phyloP scores from a whole-genome alignment of 2,797 vertebrate genomes.

The Danio albolineatus region DNA sequence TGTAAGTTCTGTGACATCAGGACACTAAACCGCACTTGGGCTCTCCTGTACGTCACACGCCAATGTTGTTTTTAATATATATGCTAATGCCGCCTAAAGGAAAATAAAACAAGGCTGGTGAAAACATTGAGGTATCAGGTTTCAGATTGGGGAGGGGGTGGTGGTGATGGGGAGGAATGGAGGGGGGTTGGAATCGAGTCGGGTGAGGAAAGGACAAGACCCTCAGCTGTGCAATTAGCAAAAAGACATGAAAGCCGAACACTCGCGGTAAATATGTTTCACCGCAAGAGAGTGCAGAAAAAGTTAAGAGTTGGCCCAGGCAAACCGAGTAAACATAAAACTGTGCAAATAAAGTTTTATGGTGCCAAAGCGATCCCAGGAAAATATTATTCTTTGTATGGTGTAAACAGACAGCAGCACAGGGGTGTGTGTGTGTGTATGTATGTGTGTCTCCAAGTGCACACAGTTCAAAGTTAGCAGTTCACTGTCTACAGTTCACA shows the following conservation, averaged over 20 bases:
- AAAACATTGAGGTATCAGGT: conserved; percentile 53
- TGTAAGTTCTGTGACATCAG: conserved; percentile 15
- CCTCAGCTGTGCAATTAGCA: conserved; percentile 68
- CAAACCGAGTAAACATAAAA: conserved; percentile 64
- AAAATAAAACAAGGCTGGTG: conserved; percentile 58
- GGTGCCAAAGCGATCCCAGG: conserved; percentile 63
- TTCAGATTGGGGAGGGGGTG: conserved; percentile 44
- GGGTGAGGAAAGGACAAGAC: conserved; percentile 60
- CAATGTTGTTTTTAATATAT: conserved; percentile 72
- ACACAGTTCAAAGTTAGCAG: conserved; percentile 46
- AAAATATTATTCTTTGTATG: conserved; percentile 72
- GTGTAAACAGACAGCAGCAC: conserved; percentile 63
- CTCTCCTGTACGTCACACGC: conserved; percentile 38
- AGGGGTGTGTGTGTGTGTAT: conserved; percentile 27
- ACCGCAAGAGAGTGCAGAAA: conserved; percentile 47
- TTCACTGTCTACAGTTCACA: neutral
- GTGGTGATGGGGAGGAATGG: neutral
- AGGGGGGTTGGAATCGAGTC: neutral
- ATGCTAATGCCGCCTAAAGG: conserved; percentile 66
- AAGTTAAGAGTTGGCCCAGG: conserved; percentile 59
- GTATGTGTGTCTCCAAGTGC: conserved; percentile 18
- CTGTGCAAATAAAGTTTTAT: conserved; percentile 71
- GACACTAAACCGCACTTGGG: neutral
- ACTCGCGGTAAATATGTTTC: conserved; percentile 56
- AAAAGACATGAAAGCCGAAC: conserved; percentile 64